Base-by-base conservation (phyloP, 2,888 invertebrate species). In the Tetragonula carbonaria region DNA sequence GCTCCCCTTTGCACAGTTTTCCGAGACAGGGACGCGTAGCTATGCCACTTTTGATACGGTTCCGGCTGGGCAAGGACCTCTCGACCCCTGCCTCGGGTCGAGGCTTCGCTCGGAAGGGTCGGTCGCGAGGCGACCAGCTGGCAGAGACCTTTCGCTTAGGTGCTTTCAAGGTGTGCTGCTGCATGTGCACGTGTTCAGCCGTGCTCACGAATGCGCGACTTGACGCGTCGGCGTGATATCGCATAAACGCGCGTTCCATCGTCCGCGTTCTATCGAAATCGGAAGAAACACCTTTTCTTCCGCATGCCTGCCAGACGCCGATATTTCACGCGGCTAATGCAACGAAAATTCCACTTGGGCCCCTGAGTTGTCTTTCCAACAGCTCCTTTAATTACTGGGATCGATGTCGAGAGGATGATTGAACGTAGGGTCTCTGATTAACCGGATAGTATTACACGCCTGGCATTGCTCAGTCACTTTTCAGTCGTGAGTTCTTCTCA, bases 21-120 rank as follows among this genome's bases (percentile, higher is more conserved):
- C 62, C 53, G 8, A 78, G 83, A 78, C 70, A 79, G 66, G 80
- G 55, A 80, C 84, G 85, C 86, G 65, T 59, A 81, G 86, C 83
- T 84, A 88, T 84, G 83, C 87, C 87, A 90, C 87, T 91, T 92
- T 91, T 88, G 88, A 92, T 91, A 92, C 90, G 91, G 88, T 92
- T 92, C 88, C 86, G 87, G 87, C 86, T 88, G 88, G 89, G 77
- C 87, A 85, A 88, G 89, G 86, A 92, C 91, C 91, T 91, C 86
- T 91, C 91, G 91, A 91, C 92, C 92, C 92, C 90, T 90, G 84
- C 80, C 74, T 86, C 74, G 72, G 87, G 84, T 90, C 87, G 83
- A 38, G 63, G 84, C 68, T 65, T 66, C 71, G 80, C 83, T 80
- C 55, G 13, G 83, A 77, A 45, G 83, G 90, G 84, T 87, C 90